Base-by-base conservation (phyloP, 2,888 invertebrate species). In the Napeogenes inachia region DNA sequence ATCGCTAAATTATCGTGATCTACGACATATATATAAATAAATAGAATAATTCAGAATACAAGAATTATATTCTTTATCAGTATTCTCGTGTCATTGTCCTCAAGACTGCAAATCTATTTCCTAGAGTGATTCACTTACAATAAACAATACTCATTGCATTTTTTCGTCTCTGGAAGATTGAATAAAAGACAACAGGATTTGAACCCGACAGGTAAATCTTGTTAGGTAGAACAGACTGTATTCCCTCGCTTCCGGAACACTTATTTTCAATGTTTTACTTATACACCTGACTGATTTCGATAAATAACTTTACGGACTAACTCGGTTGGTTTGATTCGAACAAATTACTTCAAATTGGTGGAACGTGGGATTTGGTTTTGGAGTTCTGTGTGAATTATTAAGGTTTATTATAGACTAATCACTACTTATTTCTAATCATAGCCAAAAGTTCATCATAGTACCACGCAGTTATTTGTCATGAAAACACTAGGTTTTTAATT, bases 221-320 rank as follows among this genome's bases (percentile, higher is more conserved):
- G 85, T 87, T 87, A 86, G 69, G 79, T 75, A 83, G 84, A 81
- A 76, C 21, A 72, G 79, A 84, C 88, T 83, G 73, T 74, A 79
- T 87, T 87, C 83, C 84, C 61, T 47, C 56, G 65, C 62, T 68
- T 68, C 62, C 68, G 65, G 62, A 60, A 62, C 59, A 60, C 53
- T 66, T 62, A 54, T 59, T 63, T 65, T 67, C 61, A 65, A 67
- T 65, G 62, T 65, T 62, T 61, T 64, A 72, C 75, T 82, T 82
- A 82, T 80, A 81, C 85, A 84, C 85, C 77, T 84, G 81, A 87
- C 75, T 82, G 76, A 78, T 74, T 74, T 73, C 68, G 71, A 64
- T 65, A 68, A 68, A 70, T 67, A 66, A 61, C 63, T 68, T 64
- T 53, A 67, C 62, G 61, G 58, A 35, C 59, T 62, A 54, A 68